Base-by-base conservation (phyloP, 2,797 vertebrate species). In the Cottoperca gobio region DNA sequence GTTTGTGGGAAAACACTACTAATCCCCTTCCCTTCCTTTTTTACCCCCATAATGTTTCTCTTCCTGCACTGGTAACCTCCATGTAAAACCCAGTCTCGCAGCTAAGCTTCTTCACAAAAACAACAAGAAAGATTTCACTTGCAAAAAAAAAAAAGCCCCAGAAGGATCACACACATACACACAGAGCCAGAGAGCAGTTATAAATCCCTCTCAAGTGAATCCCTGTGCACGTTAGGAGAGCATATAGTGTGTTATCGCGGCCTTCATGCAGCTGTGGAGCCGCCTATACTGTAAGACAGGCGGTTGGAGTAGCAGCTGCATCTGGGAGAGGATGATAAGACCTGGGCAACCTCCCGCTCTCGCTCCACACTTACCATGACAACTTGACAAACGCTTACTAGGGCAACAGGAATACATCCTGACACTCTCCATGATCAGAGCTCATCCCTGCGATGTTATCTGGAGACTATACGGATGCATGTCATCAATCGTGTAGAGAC, bases 301-400 rank as follows among this genome's bases (percentile, higher is more conserved):
- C 63, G 6, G 66, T 83, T 85, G 61, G 70, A 90, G 89, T 70
- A 78, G 81, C 76, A 82, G 79, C 76, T 77, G 68, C 50, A 82
- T 88, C 88, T 90, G 90, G 73, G 62, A 78, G 75, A 81, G 72
- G 76, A 71, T 65, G 89, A 94, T 94, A 91, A 90, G 90, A 87
- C 83, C 70, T 11, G 78, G 87, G 73, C 88, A 78, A 86, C 60
- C 82, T 81, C 69, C 46, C 67, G 54, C 57, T 26, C 77, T 69
- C 21, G 3, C 60, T 71, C 67, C 53, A n/a, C 24, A 61, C 73
- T 85, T 76, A 62, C 86, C 84, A 89, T 86, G 75, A 91, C 83
- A 89, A 90, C 86, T 80, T 85, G 77, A 86, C 82, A 87, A 89
- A 86, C 50, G 21, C 88, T 89, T 88, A 79, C 91, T 80, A 87